Base-by-base conservation (phyloP, 1,140 invertebrate genomes). In the Halyomorpha halys region DNA sequence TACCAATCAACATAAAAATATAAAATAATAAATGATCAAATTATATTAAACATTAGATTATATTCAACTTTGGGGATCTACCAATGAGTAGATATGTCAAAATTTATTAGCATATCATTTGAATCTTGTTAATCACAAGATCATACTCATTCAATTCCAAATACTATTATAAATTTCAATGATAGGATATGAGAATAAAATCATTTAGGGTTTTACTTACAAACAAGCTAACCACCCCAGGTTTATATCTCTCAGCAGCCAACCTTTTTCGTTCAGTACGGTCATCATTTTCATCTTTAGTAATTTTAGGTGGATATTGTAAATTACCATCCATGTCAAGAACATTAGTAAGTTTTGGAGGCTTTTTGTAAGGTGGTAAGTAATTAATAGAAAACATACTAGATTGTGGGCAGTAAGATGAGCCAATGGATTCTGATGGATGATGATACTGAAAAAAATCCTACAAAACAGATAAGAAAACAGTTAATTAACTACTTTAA, bases 361-460 rank as follows among this genome's bases (percentile, higher is more conserved):
- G 69, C 68, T 76, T 79, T 34, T 70, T 70, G 59, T 71, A 70
- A 18, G 71, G 73, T 34, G 75, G 75, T 45, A 84, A 67, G 67
- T 78, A 76, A 69, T 74, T 74, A 21, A 83, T 70, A 65, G 76
- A 76, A 51, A 84, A 73, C 65, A 75, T 71, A 25, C 74, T 74
- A 0, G 79, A 77, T 59, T 73, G 70, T n/a, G 82, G 82, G 3
- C 79, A 81, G 68, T 80, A 85, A 65, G 75, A 75, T 68, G 76
- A 81, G 59, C 79, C 83, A 60, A 85, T 85, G 47, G 78, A 80
- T 73, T 89, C 84, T 47, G 77, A 79, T 4, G 85, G 85, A 66
- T 81, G 83, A 15, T 77, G 74, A 68, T 81, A 80, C 44, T 77
- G 72, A 60, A 78, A 78, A 30, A 76, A 75, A 69, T 83, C 76